A percentile compares a stretch with the other conserved stretches of the same genome.
phyloP scores from a whole-genome alignment of 2,113 vertebrate species.

The Odocoileus hemionus region DNA sequence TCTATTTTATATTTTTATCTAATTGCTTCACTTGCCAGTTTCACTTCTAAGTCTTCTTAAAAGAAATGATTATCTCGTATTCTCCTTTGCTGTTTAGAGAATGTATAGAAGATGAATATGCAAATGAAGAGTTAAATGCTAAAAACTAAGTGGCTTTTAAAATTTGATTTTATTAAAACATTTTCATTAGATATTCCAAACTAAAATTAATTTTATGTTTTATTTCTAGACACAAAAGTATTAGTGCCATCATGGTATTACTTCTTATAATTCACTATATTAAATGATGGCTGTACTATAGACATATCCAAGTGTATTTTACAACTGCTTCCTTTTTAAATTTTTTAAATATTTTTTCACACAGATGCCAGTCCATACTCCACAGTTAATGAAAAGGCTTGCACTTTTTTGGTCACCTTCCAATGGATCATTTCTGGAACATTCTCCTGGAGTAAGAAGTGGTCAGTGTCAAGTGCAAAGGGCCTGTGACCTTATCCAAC shows the following conservation, averaged over 20 bases:
- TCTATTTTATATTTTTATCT: neutral
- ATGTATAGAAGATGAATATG: neutral
- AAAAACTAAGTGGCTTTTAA: neutral
- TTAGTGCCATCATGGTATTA: neutral
- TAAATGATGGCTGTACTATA: neutral
- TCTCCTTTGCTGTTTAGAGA: neutral
- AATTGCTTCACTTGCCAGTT: neutral
- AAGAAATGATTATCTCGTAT: neutral
- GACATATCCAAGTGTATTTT: neutral
- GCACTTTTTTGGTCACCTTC: neutral
- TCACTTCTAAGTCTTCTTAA: neutral
- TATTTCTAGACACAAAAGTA: neutral
- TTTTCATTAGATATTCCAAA: slow-evolving; percentile 12
- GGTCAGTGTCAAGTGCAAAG: neutral
- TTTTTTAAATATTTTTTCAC: neutral
- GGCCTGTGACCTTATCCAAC: neutral
- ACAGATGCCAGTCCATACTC: neutral
- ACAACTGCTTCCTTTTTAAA: neutral
- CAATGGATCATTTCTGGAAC: neutral
- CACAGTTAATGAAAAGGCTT: neutral
- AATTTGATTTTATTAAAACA: neutral
- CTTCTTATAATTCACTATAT: neutral
- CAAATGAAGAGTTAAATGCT: neutral
- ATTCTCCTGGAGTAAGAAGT: neutral
- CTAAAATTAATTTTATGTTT: slow-evolving; percentile 1